These are phyloP conservation scores for Aproaerema taeniolella DNA, from an alignment of 2,888 invertebrate species.

Conservation along the genomic window DNA sequence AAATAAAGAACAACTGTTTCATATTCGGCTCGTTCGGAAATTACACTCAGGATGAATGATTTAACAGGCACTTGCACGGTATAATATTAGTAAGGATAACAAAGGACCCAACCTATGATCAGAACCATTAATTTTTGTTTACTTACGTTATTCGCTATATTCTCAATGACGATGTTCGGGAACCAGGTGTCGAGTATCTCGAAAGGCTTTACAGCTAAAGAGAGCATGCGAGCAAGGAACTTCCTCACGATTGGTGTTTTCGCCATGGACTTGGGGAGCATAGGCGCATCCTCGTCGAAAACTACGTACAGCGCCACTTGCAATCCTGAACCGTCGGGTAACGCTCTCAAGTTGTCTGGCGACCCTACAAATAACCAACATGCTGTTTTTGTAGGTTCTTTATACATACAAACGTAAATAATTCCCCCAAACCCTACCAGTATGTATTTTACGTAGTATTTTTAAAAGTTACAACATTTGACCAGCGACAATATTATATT, in stretches of 20 bases:
- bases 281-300: conserved; percentile 77
- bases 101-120: too few relatives aligned
- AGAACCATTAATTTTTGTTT: conserved; percentile 4
- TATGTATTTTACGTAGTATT: too few relatives aligned
- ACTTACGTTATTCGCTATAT: conserved; percentile 78
- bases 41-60: too few relatives aligned
- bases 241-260: conserved; percentile 81
- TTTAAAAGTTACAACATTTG: too few relatives aligned
- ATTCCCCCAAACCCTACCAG: too few relatives aligned
- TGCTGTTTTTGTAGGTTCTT: too few relatives aligned
- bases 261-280: conserved; percentile 69
- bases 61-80: too few relatives aligned
- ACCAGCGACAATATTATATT: too few relatives aligned
- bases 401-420: too few relatives aligned
- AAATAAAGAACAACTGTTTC: too few relatives aligned
- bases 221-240: conserved; percentile 78
- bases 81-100: too few relatives aligned
- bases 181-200: conserved; percentile 78
- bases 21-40: too few relatives aligned
- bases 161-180: conserved; percentile 81
- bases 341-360: conserved; percentile 80
- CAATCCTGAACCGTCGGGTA: conserved; percentile 81
- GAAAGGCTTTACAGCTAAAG: conserved; percentile 80
- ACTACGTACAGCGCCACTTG: conserved; percentile 78
- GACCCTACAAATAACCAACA: conserved; percentile 42